Percentiles rank a stretch among this genome's conserved stretches.
phyloP scores from a whole-genome alignment of 2,113 vertebrate species.

The Tetrax tetrax region DNA sequence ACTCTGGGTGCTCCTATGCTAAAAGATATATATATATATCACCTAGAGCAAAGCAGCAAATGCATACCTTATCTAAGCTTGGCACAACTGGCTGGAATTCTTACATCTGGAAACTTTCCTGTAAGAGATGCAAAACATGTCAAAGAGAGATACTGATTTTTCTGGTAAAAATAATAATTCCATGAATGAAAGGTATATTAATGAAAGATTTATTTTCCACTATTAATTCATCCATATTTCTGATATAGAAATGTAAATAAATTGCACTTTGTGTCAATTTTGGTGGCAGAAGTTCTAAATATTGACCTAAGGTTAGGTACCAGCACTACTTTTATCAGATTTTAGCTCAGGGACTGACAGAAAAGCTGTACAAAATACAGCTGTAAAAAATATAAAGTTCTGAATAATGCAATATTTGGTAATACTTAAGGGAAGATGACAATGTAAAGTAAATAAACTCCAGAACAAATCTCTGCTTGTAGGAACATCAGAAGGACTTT shows the following conservation, averaged over 20 bases:
- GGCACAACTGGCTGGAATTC: background rate
- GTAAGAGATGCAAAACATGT: background rate
- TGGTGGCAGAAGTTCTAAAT: background rate
- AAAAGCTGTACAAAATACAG: background rate
- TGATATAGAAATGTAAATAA: background rate
- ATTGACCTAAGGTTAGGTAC: background rate
- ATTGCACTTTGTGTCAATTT: background rate
- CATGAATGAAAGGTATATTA: background rate
- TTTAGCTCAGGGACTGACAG: background rate
- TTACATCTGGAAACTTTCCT: background rate
- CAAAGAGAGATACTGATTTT: background rate
- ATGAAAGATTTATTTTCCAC: background rate
- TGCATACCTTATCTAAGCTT: background rate
- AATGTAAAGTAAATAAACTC: background rate
- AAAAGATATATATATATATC: background rate
- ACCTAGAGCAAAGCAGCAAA: background rate
- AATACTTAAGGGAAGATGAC: background rate
- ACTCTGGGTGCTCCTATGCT: background rate
- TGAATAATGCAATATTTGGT: background rate
- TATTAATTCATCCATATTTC: background rate
- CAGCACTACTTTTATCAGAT: background rate
- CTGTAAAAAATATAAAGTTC: background rate
- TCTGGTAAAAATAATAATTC: background rate
- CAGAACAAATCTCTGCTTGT: background rate
- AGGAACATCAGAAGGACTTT: background rate